Base-by-base conservation (phyloP, 2,888 invertebrate genomes). In the Callinectes sapidus region DNA sequence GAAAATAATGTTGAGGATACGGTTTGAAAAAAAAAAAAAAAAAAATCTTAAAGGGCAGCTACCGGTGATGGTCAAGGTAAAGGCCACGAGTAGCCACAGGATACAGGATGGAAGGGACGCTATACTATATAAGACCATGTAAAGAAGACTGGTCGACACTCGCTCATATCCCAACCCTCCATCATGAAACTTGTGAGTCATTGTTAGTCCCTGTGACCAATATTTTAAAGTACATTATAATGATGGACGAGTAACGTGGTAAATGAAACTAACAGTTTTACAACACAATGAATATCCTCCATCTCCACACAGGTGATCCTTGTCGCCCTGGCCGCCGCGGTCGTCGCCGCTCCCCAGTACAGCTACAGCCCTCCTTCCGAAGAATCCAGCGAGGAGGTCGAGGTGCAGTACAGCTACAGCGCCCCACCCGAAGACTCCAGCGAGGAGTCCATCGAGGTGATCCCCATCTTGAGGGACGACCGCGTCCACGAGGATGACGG, bases 381-480 rank as follows among this genome's bases (percentile, higher is more conserved):
- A 16, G 55, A 89, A 1, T 89, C 89, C 18, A 77, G 71, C 35
- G 86, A 92, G 90, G 71, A 87, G 71, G 32, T 39, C 2, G 91
- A 93, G 14, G 85, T 92, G 3, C 92, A 92, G 90, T 90, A 87
- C 81, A 81, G 55, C 28, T 88, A 89, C 87, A 32, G 55, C 32
- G 18, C 91, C 54, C 89, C 91, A 23, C 18, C 32, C 2, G 81
- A 81, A 16, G 55, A 89, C 16, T 89, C 89, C 18, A 77, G 71
- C 35, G 86, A 92, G 90, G 71, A 87, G 71, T 23, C 54, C 32
- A 39, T 39, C 39, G 91, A 93, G 14, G 71, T 92, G 1, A 86
- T 94, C 39, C 92, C 92, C 35, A 93, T 94, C 86, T 55, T 94
- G 88, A 92, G 91, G 71, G 93, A 94, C 92, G 94, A 94, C 48